Base-by-base conservation (phyloP, 2,113 vertebrate genomes). In the Oryzias celebensis region DNA sequence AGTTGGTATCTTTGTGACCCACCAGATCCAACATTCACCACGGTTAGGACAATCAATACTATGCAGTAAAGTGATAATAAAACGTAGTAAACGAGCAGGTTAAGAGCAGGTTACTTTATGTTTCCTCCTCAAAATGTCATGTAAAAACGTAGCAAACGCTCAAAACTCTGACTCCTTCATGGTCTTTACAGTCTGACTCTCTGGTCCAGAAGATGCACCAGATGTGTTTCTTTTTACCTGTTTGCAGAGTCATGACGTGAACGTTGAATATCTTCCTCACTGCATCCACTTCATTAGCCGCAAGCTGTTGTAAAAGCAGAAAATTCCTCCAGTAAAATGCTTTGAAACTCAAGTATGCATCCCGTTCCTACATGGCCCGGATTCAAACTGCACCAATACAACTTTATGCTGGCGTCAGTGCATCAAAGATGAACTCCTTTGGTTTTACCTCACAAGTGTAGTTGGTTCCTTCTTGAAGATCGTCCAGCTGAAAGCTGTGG, bases 391-490 rank as follows among this genome's bases (percentile, higher is more conserved):
- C 36, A 36, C 8, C 36, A 36, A 3, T 12, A 36, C 10, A 36
- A 36, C 36, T 36, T 36, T 1, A 36, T 13, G 36, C 36, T 36
- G 36, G 8, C 2, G 36, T 47, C 4, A 17, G 18, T 47, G 45
- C 2, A 17, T 47, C 45, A 47, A 47, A 47, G 45, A 8, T 47
- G 2, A n/a, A 16, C 15, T 47, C 45, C 17, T 46, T 46, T 3
- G 7, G n/a, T 28, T 52, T 87, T 75, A 92, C 92, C 88, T 90
- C 85, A 62, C 92, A 93, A 3, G 86, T 88, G 75, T 93, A 93
- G 55, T 91, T 92, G 56, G 59, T 83, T 62, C 75, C 90, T 67
- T 69, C 71, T 48, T 76, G 44, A 3, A 92, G 91, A 10, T 75
- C 80, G 0, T 28, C 52, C 62, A 92, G 69, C 56, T 75, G 75